A percentile compares a stretch with the other conserved stretches of the same genome.
phyloP scores from a whole-genome alignment of 2,797 vertebrate species.

The Bradypodion ventrale region DNA sequence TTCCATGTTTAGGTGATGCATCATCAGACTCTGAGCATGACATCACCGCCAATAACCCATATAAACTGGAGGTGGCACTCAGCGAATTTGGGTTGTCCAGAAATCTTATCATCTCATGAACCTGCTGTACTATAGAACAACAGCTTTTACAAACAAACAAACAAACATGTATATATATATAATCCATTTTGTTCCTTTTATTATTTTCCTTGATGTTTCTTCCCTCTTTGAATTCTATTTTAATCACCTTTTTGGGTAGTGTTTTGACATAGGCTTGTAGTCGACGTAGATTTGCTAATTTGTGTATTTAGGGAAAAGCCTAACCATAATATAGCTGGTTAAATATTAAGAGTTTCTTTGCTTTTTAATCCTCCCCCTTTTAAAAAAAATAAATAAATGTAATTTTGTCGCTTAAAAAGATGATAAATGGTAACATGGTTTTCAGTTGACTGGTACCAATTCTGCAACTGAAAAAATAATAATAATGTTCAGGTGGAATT shows the following conservation, averaged over 20 bases:
- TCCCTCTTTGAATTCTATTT: constrained; percentile 79
- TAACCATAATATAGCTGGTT: constrained; percentile 78
- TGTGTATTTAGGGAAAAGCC: constrained; percentile 77
- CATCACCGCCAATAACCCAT: constrained; percentile 79
- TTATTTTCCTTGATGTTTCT: constrained; percentile 74
- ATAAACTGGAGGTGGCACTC: constrained; percentile 82
- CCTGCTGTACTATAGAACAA: constrained; percentile 94
- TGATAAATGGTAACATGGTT: constrained; percentile 83
- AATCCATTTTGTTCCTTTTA: constrained; percentile 85
- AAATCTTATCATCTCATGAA: constrained; percentile 91
- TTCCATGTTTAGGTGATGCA: constrained; percentile 90
- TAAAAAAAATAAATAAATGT: constrained; percentile 65
- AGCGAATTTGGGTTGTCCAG: constrained; percentile 81
- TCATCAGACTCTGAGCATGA: constrained; percentile 89
- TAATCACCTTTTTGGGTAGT: constrained; percentile 73
- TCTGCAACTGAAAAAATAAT: constrained; percentile 56
- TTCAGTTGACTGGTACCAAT: constrained; percentile 78
- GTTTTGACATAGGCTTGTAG: constrained; percentile 79
- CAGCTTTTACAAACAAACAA: constrained; percentile 77
- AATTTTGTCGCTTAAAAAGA: constrained; percentile 81
- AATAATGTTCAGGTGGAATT: constrained; percentile 72
- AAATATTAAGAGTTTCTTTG: constrained; percentile 76
- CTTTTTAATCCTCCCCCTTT: constrained; percentile 45
- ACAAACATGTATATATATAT: constrained; percentile 78
- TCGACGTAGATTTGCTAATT: constrained; percentile 74